Evolutionary conservation across 2,797 vertebrate genomes (phyloP).

Genomic region (Argyrosomus regius): DNA sequence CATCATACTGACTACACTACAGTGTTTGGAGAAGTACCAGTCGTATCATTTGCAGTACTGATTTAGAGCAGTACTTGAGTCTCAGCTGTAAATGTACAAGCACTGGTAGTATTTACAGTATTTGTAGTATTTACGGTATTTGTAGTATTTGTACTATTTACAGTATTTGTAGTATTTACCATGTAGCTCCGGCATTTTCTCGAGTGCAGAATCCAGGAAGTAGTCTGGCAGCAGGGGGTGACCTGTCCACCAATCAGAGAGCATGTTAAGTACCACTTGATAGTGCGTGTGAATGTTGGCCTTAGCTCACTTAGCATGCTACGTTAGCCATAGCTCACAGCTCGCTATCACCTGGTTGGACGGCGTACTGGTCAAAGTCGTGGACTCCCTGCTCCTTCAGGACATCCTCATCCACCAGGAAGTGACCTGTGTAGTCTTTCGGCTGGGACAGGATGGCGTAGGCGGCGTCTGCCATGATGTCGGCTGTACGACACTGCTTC

Average conservation of each 20-base stretch:
- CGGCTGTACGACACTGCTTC: slow-evolving; percentile 92
- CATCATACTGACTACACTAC: background rate
- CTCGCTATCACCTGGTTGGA: slow-evolving; percentile 87
- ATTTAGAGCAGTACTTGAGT: background rate
- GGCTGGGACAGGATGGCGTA: slow-evolving; percentile 91
- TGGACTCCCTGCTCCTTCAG: slow-evolving; percentile 89
- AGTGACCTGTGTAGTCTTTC: slow-evolving; percentile 92
- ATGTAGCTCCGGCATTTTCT: slow-evolving; percentile 80
- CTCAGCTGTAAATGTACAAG: no score
- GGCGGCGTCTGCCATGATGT: slow-evolving; percentile 96
- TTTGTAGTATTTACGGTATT: background rate
- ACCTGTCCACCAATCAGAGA: slow-evolving; percentile 83
- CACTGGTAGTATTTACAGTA: no score
- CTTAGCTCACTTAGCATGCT: background rate
- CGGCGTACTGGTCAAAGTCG: slow-evolving; percentile 91
- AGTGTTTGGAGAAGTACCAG: background rate
- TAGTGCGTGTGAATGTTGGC: background rate
- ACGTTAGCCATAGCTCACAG: background rate
- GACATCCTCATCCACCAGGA: slow-evolving; percentile 93
- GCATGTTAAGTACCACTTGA: background rate
- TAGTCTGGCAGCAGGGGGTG: slow-evolving; percentile 95
- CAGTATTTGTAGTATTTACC: slow-evolving; percentile 78
- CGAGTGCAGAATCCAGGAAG: slow-evolving; percentile 91
- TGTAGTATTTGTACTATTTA: background rate
- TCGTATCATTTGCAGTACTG: background rate